Evolutionary conservation across 2,888 invertebrate genomes (phyloP).

Genomic region (Cosmia pyralina): DNA sequence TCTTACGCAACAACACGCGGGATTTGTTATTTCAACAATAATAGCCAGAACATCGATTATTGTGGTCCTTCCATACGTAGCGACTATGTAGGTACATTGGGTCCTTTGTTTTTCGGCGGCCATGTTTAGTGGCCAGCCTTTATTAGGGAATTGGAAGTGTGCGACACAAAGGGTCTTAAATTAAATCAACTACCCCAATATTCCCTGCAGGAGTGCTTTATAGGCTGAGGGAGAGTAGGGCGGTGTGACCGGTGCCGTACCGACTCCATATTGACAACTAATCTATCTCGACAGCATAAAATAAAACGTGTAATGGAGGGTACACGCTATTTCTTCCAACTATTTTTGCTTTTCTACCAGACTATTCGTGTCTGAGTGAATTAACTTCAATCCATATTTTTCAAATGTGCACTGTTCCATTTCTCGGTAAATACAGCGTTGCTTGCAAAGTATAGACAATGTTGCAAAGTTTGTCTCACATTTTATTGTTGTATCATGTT

Average conservation of each 20-base stretch:
- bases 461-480: conserved; percentile 70
- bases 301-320: conserved; percentile 61
- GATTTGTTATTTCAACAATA: conserved; percentile 79
- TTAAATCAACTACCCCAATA: conserved; percentile 86
- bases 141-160: conserved; percentile 85
- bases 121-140: conserved; percentile 79
- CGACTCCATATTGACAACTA: conserved; percentile 70
- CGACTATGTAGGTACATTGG: conserved; percentile 58
- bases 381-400: conserved; percentile 68
- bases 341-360: conserved; percentile 45
- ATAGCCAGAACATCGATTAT: conserved; percentile 76
- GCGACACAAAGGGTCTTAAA: conserved; percentile 85
- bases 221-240: conserved; percentile 71
- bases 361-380: conserved; percentile 61
- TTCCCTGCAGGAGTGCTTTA: conserved; percentile 79
- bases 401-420: conserved; percentile 64
- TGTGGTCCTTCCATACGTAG: conserved; percentile 44
- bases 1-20: conserved; percentile 67
- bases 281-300: conserved; percentile 66
- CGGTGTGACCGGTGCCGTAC: conserved; percentile 63
- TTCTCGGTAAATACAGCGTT: conserved; percentile 67
- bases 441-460: conserved; percentile 65
- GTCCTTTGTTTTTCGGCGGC: conserved; percentile 80
- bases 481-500: conserved; percentile 74
- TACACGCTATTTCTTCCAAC: conserved; percentile 44